These are phyloP conservation scores for Drosophila gunungcola DNA, from an alignment of 1,140 invertebrate genomes.

Conservation along the genomic window DNA sequence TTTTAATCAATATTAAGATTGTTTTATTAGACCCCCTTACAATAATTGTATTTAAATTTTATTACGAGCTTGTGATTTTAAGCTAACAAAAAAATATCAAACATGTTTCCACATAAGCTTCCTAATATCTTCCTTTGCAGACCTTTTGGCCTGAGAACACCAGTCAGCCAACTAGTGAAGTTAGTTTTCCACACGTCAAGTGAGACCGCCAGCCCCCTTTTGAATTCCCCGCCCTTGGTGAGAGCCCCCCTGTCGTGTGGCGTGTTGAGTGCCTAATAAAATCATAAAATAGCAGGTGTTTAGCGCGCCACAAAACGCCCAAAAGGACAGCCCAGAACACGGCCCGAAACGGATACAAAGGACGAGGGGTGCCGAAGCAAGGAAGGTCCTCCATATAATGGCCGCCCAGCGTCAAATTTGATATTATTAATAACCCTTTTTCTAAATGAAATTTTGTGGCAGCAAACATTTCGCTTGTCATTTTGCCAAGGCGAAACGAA, in stretches of 20 bases:
- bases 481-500: constrained; percentile 63
- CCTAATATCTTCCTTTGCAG: not conserved
- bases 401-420: constrained; percentile 72
- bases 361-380: not conserved
- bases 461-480: constrained; percentile 76
- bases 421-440: constrained; percentile 82
- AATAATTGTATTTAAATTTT: no score
- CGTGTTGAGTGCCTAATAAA: constrained; percentile 80
- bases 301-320: constrained; percentile 66
- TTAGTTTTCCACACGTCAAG: constrained; percentile 44
- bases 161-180: constrained; percentile 13
- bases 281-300: constrained; percentile 80
- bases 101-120: no score
- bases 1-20: no score
- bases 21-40: no score
- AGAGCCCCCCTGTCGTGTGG: constrained; percentile 42
- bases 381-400: constrained; percentile 30
- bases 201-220: not conserved
- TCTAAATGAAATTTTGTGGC: constrained; percentile 80
- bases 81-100: no score
- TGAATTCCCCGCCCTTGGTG: not conserved
- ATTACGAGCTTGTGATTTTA: no score
- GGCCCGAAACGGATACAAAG: constrained; percentile 17
- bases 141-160: constrained; percentile 7
- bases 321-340: constrained; percentile 35